Base-by-base conservation (phyloP, 2,113 vertebrate genomes). In the Antechinus stuartii region DNA sequence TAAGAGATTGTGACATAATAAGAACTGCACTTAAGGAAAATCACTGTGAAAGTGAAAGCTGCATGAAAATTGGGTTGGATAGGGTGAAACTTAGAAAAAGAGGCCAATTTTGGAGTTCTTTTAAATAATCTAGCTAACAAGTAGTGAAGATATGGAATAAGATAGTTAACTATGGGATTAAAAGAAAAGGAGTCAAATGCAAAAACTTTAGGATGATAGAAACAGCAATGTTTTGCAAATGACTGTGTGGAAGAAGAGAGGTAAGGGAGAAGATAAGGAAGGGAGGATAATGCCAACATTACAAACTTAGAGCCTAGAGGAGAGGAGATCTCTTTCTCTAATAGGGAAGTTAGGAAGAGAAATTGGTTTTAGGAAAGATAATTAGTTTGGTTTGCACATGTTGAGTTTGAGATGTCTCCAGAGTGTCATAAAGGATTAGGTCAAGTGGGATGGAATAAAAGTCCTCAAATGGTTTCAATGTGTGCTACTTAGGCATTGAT, bases 401-500 rank as follows among this genome's bases (percentile, higher is more conserved):
- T 76, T 76, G 35, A 76, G 35, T 76, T 76, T 76, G 68, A 16
- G 68, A 76, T 76, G 68, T 76, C 68, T 76, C 68, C 68, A 76
- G 35, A 76, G 30, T 76, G 68, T 76, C 68, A 76, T 76, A n/a
- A 76, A 35, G 92, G 19, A 11, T 57, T 25, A 94, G 0, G 27
- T 89, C 22, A 19, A 68, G 24, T 53, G 16, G 91, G 54, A 93
- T 55, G 26, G 35, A 54, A 2, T 52, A 68, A 91, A 97, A 92
- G 46, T 27, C 52, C 95, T 93, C 90, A 93, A 91, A 94, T 96
- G 94, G 97, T 94, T 95, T 30, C 2, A 90, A 16, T 90, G 14
- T 0, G 0, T n/a, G 9, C 91, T 93, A 56, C 94, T n/a, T 91
- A 97, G 96, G 10, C 9, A 35, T 46, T 90, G 56, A 94, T 42